These are phyloP conservation scores for Fragum whitleyi DNA, from an alignment of 2,888 invertebrate species.

Conservation along the genomic window DNA sequence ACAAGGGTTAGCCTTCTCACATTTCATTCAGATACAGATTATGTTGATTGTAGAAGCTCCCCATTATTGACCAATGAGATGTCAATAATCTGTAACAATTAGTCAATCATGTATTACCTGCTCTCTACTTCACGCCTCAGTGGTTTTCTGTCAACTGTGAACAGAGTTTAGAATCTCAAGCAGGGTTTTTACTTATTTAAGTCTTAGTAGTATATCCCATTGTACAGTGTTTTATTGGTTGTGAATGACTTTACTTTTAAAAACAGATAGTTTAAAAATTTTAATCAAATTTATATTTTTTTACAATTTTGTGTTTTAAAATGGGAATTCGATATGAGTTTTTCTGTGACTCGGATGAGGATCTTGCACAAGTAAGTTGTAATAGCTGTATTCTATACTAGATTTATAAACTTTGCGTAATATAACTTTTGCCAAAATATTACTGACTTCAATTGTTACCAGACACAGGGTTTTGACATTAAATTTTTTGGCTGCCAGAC, in stretches of 20 bases:
- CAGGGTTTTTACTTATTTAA: not conserved
- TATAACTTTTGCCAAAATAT: no score
- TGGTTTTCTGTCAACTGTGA: not conserved
- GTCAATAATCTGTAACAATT: not conserved
- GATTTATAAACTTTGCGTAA: no score
- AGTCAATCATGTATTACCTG: not conserved
- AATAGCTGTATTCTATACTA: no score
- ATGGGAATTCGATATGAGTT: constrained; percentile 27
- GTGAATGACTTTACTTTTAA: not conserved
- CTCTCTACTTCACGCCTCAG: not conserved
- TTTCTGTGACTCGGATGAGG: constrained; percentile 24
- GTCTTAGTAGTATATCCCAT: not conserved
- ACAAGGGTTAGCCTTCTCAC: no score
- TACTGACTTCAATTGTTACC: no score
- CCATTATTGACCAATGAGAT: not conserved
- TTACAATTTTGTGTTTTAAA: not conserved
- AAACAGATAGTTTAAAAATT: not conserved
- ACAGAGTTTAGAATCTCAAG: not conserved
- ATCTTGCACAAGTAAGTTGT: not conserved
- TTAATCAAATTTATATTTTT: not conserved
- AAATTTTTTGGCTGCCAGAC: no score
- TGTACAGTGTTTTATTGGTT: not conserved
- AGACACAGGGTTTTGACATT: no score
- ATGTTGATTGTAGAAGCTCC: no score
- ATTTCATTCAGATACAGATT: not conserved